phyloP scores from a whole-genome alignment of 2,113 vertebrate genomes.

The rabbit (Oryctolagus cuniculus) region DNA sequence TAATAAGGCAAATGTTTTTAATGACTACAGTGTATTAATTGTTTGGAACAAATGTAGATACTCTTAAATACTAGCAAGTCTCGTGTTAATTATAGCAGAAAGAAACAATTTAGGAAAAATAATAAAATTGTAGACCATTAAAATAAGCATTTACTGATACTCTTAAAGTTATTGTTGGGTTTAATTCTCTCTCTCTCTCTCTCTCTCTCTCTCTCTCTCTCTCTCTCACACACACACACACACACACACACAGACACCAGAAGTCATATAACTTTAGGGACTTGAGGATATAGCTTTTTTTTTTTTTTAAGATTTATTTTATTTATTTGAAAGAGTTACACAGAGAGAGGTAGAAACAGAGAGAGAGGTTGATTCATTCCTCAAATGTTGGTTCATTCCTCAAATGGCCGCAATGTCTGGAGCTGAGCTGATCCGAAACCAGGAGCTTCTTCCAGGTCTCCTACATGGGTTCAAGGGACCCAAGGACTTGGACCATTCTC shows the following conservation, averaged over 20 bases:
- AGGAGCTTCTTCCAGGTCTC: too few relatives aligned
- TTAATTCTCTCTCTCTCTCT: background rate
- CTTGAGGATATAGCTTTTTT: background rate
- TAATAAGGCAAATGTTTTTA: slow-evolving; percentile 66
- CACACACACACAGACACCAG: too few relatives aligned
- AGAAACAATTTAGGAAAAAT: slow-evolving; percentile 20
- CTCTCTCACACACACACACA: background rate
- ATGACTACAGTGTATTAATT: slow-evolving; percentile 35
- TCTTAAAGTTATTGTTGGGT: background rate
- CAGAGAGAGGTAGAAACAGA: too few relatives aligned
- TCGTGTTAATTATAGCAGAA: slow-evolving; percentile 21
- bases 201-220: background rate
- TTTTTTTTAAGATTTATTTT: too few relatives aligned
- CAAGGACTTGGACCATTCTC: too few relatives aligned
- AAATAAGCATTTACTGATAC: slow-evolving; percentile 34
- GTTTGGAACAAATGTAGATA: slow-evolving; percentile 57
- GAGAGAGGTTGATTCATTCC: too few relatives aligned
- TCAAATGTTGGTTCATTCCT: too few relatives aligned
- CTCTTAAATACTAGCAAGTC: slow-evolving; percentile 52
- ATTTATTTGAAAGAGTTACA: too few relatives aligned
- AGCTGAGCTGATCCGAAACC: too few relatives aligned
- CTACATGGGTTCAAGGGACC: too few relatives aligned
- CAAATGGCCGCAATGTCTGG: too few relatives aligned
- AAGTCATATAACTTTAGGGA: background rate
- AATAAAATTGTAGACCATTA: slow-evolving; percentile 30